A percentile compares a stretch with the other conserved stretches of the same genome.
Evolutionary conservation across 2,113 vertebrate species (phyloP).

Genomic region (Carettochelys insculpta): DNA sequence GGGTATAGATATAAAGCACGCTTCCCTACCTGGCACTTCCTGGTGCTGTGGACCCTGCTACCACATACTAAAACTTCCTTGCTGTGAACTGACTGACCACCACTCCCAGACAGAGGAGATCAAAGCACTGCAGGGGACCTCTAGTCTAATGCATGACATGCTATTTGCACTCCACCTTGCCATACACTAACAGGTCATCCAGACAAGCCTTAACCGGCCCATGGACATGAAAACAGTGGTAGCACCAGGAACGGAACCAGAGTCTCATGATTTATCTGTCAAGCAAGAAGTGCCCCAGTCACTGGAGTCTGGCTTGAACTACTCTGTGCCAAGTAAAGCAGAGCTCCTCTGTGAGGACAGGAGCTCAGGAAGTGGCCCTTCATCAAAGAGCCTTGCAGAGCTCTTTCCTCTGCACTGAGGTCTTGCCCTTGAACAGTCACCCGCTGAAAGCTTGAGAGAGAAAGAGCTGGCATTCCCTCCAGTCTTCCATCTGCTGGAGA

Average conservation of each 20-base stretch:
- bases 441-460: conserved; percentile 15
- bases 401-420: neutral
- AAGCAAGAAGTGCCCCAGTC: neutral
- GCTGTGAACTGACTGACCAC: neutral
- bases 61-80: neutral
- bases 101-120: neutral
- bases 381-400: neutral
- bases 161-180: neutral
- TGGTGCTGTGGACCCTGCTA: neutral
- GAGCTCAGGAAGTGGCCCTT: neutral
- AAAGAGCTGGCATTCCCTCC: conserved; percentile 48
- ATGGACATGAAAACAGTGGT: neutral
- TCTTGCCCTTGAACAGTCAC: neutral
- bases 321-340: neutral
- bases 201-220: neutral
- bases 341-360: accelerated
- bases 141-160: neutral
- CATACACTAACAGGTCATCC: neutral
- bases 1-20: neutral
- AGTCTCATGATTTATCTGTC: neutral
- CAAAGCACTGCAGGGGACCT: neutral
- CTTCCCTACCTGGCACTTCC: neutral
- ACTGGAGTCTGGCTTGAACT: neutral
- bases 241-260: neutral
- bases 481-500: conserved; percentile 26